Conservation (phyloP, 2,113 vertebrate species). For the Rhizomys pruinosus region DNA sequence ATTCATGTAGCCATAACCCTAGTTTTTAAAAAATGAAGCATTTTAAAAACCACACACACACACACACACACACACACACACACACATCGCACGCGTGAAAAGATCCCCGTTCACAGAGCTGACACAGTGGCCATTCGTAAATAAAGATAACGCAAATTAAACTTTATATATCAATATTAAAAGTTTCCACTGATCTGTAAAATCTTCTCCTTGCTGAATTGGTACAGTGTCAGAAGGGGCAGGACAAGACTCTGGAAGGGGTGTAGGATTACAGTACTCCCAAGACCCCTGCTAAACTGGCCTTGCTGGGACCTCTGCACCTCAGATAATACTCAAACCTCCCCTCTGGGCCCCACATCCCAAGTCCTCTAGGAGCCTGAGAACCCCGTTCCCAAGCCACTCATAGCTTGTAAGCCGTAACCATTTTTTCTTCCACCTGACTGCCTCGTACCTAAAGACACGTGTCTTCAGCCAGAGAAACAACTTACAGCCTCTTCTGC, state of each 20-base stretch:
- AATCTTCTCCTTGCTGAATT: neutral
- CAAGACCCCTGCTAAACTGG: neutral
- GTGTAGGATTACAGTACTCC: too few species aligned
- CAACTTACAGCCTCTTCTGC: too few species aligned
- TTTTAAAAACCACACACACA: too few species aligned
- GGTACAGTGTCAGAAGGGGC: neutral
- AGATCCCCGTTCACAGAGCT: too few species aligned
- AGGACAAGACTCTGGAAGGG: neutral
- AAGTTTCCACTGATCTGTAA: neutral
- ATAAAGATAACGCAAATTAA: neutral
- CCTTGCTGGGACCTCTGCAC: neutral
- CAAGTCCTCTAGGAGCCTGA: too few species aligned
- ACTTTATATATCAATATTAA: neutral
- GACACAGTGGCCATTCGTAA: too few species aligned
- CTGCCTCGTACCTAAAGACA: neutral
- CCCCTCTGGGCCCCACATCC: neutral
- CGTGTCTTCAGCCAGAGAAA: neutral
- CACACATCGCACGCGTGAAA: too few species aligned
- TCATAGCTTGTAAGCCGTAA: too few species aligned
- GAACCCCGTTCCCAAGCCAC: neutral
- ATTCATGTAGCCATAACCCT: too few species aligned
- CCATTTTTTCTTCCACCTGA: rapidly evolving
- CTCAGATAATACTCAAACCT: neutral
- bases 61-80: too few species aligned
- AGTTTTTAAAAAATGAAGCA: too few species aligned